Evolutionary conservation across 2,888 invertebrate species (phyloP).

Genomic region (Amiota mariae): DNA sequence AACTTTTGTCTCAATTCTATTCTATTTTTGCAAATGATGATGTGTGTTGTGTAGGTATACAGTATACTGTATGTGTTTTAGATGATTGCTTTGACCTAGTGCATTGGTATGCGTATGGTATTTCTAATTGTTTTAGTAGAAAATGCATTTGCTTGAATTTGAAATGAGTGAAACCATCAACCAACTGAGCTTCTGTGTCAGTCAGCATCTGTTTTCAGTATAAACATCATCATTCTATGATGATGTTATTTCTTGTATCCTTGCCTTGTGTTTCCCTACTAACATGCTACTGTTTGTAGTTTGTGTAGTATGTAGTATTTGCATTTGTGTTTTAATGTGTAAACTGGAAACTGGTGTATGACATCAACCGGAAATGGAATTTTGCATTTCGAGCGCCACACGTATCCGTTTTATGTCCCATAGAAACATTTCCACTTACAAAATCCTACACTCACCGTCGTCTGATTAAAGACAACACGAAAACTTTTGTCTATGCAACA

Average conservation of each 20-base stretch:
- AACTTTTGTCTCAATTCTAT: constrained; percentile 23
- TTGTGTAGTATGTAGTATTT: constrained; percentile 26
- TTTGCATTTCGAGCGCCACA: constrained; percentile 47
- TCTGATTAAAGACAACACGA: constrained; percentile 16
- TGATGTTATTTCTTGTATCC: no score
- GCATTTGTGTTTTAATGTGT: not conserved
- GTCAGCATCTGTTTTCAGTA: no score
- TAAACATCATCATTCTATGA: no score
- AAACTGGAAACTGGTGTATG: constrained; percentile 37
- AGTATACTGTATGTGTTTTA: not conserved
- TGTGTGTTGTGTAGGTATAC: constrained; percentile 37
- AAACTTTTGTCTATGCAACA: constrained; percentile 24
- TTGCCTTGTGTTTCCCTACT: not conserved
- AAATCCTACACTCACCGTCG: not conserved
- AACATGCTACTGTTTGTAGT: constrained; percentile 4
- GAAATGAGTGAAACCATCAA: no score
- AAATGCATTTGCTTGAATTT: constrained; percentile 19
- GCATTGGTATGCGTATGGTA: no score
- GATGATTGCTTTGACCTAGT: not conserved
- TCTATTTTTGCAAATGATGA: constrained; percentile 40
- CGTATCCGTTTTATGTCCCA: constrained; percentile 15
- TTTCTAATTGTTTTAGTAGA: constrained; percentile 29
- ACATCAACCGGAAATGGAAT: constrained; percentile 60
- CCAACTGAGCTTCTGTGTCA: no score
- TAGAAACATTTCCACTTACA: not conserved